Evolutionary conservation across 2,797 vertebrate species (phyloP).

Genomic region (Sylvia borin): DNA sequence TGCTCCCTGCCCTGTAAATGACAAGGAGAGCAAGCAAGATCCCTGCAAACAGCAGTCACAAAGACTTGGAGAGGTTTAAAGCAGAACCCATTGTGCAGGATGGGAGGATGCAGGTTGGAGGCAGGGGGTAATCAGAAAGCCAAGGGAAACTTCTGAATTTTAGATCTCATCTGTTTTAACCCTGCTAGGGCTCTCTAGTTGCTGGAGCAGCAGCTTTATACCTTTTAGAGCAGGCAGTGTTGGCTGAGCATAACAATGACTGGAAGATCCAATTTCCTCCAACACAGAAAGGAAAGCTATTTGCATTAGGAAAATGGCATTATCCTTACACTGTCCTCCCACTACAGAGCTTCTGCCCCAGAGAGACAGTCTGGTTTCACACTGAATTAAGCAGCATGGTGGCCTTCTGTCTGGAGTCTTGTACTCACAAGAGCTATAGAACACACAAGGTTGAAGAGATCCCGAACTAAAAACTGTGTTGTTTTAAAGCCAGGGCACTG

Average conservation of each 20-base stretch:
- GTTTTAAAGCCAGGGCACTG: background rate
- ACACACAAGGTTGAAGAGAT: background rate
- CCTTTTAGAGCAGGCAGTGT: background rate
- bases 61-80: background rate
- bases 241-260: background rate
- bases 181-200: background rate
- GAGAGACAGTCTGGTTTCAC: background rate
- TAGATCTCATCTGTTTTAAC: background rate
- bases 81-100: background rate
- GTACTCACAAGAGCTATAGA: background rate
- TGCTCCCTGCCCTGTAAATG: background rate
- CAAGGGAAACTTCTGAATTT: background rate
- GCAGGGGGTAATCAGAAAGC: background rate
- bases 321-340: background rate
- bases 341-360: background rate
- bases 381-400: background rate
- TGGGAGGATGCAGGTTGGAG: background rate
- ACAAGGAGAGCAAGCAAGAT: background rate
- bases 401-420: background rate
- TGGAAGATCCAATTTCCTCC: background rate
- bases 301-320: background rate
- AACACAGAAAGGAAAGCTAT: background rate
- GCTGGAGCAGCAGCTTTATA: background rate
- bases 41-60: background rate
- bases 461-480: background rate